Base-by-base conservation (phyloP, 1,140 invertebrate genomes). In the Alviniconcha marisindica region DNA sequence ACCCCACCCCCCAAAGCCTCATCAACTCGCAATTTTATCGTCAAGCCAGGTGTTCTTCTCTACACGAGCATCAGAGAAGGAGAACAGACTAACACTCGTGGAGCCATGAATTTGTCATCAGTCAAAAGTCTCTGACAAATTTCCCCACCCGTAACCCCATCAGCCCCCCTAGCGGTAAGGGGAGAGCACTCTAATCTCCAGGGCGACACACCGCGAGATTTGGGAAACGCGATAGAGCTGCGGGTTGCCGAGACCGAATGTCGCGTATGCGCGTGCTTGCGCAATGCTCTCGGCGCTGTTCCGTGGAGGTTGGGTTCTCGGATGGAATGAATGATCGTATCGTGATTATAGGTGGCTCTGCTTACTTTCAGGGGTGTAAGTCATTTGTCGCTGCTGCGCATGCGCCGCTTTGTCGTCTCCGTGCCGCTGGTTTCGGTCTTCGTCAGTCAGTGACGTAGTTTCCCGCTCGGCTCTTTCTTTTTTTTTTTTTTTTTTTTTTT, bases 121-220 rank as follows among this genome's bases (percentile, higher is more conserved):
- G 5, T 48, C 44, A 48, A 48, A 48, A 5, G 44, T 21, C 33
- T 42, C 69, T 71, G 69, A 71, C 69, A 71, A 71, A 71, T 71
- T 71, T 71, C 69, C 69, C 69, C 69, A 71, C 69, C 69, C 69
- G 2, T 10, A 40, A 10, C 69, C 69, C 24, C 40, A 36, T 71
- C 69, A 71, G 69, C 69, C 24, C 36, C 38, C 63, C 63, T 33
- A 5, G 63, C 28, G 63, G 63, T 31, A 66, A 66, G 69, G 36
- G 69, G 69, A 71, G 69, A 71, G 69, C 69, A 71, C 15, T 71
- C 38, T 71, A 71, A 71, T 71, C 69, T 71, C 69, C 4, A 15
- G 15, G 69, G 24, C 21, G 69, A 38, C 69, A 71, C 36, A 71
- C 24, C 36, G 10, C 69, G 5, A 40, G 36, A 71, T 71, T 71